Conservation (phyloP, 2,888 invertebrate genomes). For the Geophilus truncorum region DNA sequence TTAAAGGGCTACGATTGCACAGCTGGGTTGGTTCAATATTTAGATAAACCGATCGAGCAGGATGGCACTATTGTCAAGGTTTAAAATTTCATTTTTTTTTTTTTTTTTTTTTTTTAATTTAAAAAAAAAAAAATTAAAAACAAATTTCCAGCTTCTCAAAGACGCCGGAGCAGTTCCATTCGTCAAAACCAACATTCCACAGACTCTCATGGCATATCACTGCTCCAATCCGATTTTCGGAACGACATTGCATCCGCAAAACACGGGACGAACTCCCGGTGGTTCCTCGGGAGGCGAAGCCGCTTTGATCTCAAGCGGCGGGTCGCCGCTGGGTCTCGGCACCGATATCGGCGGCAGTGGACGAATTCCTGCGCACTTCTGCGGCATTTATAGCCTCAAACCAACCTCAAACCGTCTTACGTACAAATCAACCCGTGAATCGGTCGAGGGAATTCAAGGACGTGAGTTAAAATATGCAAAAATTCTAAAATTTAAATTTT, state of each 20-base stretch:
- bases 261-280: conserved; percentile 47
- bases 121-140: neutral
- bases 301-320: conserved; percentile 50
- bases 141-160: conserved; percentile 39
- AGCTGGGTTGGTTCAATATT: neutral
- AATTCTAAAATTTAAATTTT: conserved; percentile 17
- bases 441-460: conserved; percentile 34
- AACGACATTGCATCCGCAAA: conserved; percentile 49
- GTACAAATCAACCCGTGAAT: conserved; percentile 35
- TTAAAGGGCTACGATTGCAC: conserved; percentile 23
- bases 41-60: neutral
- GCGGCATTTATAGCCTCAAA: conserved; percentile 51
- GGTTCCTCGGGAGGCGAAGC: conserved; percentile 53
- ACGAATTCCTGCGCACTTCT: conserved; percentile 51
- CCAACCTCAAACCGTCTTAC: conserved; percentile 48
- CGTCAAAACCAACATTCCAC: conserved; percentile 51
- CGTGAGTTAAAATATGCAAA: neutral
- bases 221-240: conserved; percentile 50
- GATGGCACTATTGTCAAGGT: conserved; percentile 3
- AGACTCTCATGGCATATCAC: conserved; percentile 42
- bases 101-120: neutral
- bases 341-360: conserved; percentile 53
- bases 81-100: neutral
- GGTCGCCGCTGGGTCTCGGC: conserved; percentile 51
- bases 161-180: conserved; percentile 52